These are phyloP conservation scores for Solenodon paradoxus DNA, from an alignment of 2,113 vertebrate species.

Conservation along the genomic window DNA sequence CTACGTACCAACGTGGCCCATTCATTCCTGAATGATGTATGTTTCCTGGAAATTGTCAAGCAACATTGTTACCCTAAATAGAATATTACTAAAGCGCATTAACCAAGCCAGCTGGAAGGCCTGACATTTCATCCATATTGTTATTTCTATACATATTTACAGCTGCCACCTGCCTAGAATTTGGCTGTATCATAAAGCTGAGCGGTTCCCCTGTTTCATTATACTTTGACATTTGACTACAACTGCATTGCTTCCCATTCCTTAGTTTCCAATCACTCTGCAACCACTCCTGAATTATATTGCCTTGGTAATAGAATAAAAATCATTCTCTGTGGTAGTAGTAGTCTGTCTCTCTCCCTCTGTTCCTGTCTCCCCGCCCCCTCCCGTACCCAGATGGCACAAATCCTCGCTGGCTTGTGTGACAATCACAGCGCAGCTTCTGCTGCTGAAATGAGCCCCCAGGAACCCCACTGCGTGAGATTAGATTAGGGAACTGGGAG, in stretches of 20 bases:
- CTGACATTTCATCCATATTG: slow-evolving; percentile 81
- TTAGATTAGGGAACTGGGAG: slow-evolving; percentile 90
- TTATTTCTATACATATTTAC: slow-evolving; percentile 85
- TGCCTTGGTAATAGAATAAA: slow-evolving; percentile 82
- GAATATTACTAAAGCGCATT: slow-evolving; percentile 77
- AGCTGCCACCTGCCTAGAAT: slow-evolving; percentile 83
- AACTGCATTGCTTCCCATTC: slow-evolving; percentile 78
- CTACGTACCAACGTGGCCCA: slow-evolving; percentile 17
- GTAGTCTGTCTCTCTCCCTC: slow-evolving; percentile 36
- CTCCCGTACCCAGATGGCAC: slow-evolving; percentile 80
- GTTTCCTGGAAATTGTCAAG: slow-evolving; percentile 65
- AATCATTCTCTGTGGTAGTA: slow-evolving; percentile 72
- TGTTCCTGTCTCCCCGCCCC: not conserved
- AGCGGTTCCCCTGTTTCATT: slow-evolving; percentile 77
- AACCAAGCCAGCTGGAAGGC: slow-evolving; percentile 79
- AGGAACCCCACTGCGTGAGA: slow-evolving; percentile 83
- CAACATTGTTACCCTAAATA: slow-evolving; percentile 67
- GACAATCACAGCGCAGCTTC: slow-evolving; percentile 83
- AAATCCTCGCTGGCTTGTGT: slow-evolving; percentile 79
- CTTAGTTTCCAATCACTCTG: slow-evolving; percentile 80
- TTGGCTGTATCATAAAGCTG: slow-evolving; percentile 75
- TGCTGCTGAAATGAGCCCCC: slow-evolving; percentile 83
- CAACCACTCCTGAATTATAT: slow-evolving; percentile 78
- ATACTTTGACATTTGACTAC: slow-evolving; percentile 82
- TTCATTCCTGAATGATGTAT: slow-evolving; percentile 51